Conservation (phyloP, 2,113 vertebrate genomes). For the Apistogramma diplotaenia region DNA sequence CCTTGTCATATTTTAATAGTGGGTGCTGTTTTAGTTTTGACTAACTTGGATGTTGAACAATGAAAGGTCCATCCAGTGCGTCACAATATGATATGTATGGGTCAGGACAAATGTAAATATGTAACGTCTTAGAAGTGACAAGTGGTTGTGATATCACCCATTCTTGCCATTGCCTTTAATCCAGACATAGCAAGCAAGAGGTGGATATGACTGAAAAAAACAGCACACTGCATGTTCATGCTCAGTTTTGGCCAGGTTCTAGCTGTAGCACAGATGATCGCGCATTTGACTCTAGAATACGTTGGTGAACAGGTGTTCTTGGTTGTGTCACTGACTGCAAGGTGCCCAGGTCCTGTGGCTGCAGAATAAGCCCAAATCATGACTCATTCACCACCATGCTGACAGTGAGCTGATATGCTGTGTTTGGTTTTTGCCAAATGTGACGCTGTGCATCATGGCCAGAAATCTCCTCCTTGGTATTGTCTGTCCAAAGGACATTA, state of each 20-base stretch:
- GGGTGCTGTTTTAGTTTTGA: not conserved
- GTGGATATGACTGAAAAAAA: no score
- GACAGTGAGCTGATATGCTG: not conserved
- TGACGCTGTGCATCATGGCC: no score
- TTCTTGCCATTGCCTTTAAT: no score
- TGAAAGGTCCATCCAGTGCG: not conserved
- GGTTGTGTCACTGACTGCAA: not conserved
- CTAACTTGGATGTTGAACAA: not conserved
- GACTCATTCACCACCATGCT: rapidly evolving
- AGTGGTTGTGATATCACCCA: not conserved
- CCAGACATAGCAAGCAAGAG: no score
- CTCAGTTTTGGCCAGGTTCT: not conserved
- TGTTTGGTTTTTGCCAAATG: not conserved
- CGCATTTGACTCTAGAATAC: not conserved
- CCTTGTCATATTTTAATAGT: not conserved
- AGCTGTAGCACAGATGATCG: not conserved
- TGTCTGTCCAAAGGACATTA: not conserved
- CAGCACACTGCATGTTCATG: not conserved
- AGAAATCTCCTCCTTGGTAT: not conserved
- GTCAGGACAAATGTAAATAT: not conserved
- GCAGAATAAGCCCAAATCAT: not conserved
- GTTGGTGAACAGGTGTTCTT: not conserved
- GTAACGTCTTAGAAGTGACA: not conserved
- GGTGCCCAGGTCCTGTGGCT: not conserved
- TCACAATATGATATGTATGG: not conserved